Evolutionary conservation across 2,797 vertebrate genomes (phyloP), one percentile per base, ranked within the genome.

Genomic region (Coilia nasus): DNA sequence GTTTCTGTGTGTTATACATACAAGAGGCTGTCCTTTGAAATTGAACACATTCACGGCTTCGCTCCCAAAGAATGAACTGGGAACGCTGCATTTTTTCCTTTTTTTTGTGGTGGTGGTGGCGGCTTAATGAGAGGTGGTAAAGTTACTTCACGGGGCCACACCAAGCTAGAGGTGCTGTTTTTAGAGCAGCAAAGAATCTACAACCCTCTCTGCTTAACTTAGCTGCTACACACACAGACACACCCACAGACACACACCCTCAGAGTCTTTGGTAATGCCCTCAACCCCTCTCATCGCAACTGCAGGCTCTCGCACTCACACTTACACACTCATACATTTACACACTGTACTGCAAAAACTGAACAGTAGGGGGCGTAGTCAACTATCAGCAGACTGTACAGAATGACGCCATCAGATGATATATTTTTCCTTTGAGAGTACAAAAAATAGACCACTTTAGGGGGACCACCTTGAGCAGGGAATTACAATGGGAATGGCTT

Each of bases 121-220:
- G 17, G 15, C 25, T n/a, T 15, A 71, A 12, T 19, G 15, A 12
- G 28, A 54, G 64, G 31, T 21, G 57, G 57, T 59, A 17, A 15
- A 41, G 14, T 35, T 10, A 75, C 28, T 17, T 6, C 28, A 35
- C 5, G 17, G 14, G 67, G 14, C 67, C 1, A 15, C 67, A 35
- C 31, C 15, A 19, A 35, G 28, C 28, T 15, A 17, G 31, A 41
- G 67, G 67, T 31, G 14, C 15, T 35, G 67, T 35, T 75, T 10
- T 10, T 28, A 2, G 28, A 35, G 31, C 67, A 35, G 14, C 31
- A 59, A 44, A 31, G 21, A 4, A 83, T 83, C 50, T 86, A 23
- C 84, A 84, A 86, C 71, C 54, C 83, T 88, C 88, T 90, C 83
- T 50, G 87, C 87, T 88, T 56, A 81, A 14, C 86, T 86, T 86